Evolutionary conservation across 2,797 vertebrate genomes (phyloP).

Genomic region (Eulemur albifrons): DNA sequence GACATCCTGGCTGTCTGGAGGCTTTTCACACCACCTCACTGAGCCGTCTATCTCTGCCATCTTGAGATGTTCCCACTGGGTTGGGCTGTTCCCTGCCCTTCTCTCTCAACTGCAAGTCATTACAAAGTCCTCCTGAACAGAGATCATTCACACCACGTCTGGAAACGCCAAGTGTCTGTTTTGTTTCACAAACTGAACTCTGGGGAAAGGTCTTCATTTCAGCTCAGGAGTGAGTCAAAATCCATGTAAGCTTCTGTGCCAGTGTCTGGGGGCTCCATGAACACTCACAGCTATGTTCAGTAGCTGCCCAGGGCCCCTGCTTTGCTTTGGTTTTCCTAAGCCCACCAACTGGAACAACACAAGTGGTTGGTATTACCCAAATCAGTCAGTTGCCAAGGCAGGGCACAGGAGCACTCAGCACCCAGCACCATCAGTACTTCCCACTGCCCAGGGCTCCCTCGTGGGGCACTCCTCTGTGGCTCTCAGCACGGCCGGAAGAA

Average conservation of each 20-base stretch:
- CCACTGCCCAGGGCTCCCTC: rapidly evolving
- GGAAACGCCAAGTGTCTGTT: not conserved
- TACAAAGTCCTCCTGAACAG: not conserved
- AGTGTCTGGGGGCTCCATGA: rapidly evolving
- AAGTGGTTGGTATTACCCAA: not conserved
- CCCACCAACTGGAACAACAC: not conserved
- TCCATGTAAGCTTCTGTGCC: rapidly evolving
- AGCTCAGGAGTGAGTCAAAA: not conserved
- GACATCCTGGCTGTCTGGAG: not conserved
- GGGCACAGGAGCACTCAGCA: not conserved
- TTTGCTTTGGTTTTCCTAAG: not conserved
- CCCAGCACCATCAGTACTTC: rapidly evolving
- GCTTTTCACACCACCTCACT: not conserved
- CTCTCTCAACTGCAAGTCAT: not conserved
- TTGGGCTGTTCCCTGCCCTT: not conserved
- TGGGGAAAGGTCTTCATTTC: not conserved
- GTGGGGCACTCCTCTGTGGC: rapidly evolving
- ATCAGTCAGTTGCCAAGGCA: rapidly evolving
- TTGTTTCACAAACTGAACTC: not conserved
- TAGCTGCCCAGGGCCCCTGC: not conserved
- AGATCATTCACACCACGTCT: not conserved
- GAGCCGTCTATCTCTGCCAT: conserved; percentile 12
- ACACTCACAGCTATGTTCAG: rapidly evolving
- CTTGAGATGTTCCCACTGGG: not conserved
- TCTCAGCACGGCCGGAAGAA: too few relatives aligned